Evolutionary conservation across 1,140 invertebrate species (phyloP).

Genomic region (Caenorhabditis remanei): DNA sequence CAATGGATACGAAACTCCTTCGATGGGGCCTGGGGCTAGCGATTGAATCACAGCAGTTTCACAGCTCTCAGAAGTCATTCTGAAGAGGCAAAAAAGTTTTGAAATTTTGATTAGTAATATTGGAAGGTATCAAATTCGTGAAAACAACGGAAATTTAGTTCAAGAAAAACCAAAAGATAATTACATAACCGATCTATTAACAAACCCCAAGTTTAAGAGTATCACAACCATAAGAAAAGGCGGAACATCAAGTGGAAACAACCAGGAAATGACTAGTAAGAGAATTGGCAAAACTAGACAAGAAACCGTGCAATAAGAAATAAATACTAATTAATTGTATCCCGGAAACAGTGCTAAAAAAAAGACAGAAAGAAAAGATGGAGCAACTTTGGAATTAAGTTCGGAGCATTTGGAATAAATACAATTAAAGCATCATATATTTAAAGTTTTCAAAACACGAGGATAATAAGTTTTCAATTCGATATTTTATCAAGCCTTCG

Average conservation of each 20-base stretch:
- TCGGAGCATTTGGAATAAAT: not conserved
- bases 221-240: conserved; percentile 13
- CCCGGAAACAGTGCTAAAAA: not conserved
- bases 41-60: conserved; percentile 43
- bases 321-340: not conserved
- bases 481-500: not conserved
- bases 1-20: conserved; percentile 84
- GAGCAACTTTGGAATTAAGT: conserved; percentile 29
- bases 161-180: not conserved
- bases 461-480: not conserved
- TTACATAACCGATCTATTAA: not conserved
- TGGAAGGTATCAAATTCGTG: not conserved
- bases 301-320: not conserved
- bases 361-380: not conserved
- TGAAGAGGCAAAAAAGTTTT: not conserved
- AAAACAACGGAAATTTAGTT: not conserved
- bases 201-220: not conserved
- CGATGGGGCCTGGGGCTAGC: conserved; percentile 61
- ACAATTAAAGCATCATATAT: conserved; percentile 1
- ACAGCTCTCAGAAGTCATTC: conserved; percentile 12
- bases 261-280: conserved; percentile 19
- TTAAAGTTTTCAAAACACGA: not conserved
- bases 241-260: not conserved
- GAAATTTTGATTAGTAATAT: not conserved
- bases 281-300: not conserved